Conservation (phyloP, 2,888 invertebrate species). For the Ochropleura plecta region DNA sequence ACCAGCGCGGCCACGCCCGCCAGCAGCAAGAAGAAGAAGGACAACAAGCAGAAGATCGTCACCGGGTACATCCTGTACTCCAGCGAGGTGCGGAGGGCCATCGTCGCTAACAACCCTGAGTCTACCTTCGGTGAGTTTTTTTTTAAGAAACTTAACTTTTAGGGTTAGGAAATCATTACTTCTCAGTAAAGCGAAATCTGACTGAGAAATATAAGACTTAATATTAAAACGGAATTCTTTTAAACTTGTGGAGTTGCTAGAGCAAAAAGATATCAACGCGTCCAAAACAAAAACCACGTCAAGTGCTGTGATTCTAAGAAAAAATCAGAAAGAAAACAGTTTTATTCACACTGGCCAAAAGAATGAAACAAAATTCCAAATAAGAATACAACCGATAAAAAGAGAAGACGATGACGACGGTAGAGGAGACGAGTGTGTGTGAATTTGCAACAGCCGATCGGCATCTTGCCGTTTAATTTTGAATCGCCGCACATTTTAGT, state of each 20-base stretch:
- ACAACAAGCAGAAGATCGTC: slow-evolving; percentile 94
- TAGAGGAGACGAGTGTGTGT: neutral
- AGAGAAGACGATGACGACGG: no score
- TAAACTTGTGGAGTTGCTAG: neutral
- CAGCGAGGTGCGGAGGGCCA: slow-evolving; percentile 97
- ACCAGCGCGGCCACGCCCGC: slow-evolving; percentile 75
- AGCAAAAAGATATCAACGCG: neutral
- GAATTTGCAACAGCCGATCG: neutral
- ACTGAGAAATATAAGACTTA: neutral
- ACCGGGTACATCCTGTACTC: slow-evolving; percentile 99
- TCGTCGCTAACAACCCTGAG: slow-evolving; percentile 98
- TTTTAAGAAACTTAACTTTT: neutral
- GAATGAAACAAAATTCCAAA: no score
- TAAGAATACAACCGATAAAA: no score
- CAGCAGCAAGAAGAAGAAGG: slow-evolving; percentile 85
- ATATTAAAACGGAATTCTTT: neutral
- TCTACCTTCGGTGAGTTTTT: slow-evolving; percentile 96
- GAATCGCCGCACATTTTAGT: neutral
- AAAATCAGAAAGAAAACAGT: no score
- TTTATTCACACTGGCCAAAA: no score
- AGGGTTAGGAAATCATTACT: neutral
- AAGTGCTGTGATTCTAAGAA: neutral
- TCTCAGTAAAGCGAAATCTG: neutral
- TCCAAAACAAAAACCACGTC: neutral
- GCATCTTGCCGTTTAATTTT: neutral